Evolutionary conservation across 2,797 vertebrate species (phyloP).

Genomic region (Varecia variegata): DNA sequence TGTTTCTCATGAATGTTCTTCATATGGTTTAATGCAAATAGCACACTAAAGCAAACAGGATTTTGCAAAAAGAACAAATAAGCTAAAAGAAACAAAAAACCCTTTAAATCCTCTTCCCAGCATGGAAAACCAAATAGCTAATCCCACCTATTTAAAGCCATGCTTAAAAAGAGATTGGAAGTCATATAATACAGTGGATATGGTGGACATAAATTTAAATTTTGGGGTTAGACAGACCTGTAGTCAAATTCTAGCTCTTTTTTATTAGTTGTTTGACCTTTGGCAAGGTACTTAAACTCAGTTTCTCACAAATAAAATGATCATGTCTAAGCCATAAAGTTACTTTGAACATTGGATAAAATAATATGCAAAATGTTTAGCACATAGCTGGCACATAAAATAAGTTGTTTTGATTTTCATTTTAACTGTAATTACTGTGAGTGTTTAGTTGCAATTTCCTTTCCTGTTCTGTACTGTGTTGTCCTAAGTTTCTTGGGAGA

Average conservation of each 20-base stretch:
- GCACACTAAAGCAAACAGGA: not conserved
- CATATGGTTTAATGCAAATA: constrained; percentile 42
- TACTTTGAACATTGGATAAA: not conserved
- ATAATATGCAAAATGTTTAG: not conserved
- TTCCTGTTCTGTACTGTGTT: not conserved
- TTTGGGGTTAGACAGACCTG: not conserved
- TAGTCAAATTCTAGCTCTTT: not conserved
- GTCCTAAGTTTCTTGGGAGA: not conserved
- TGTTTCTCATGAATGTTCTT: constrained; percentile 47
- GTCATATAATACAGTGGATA: not conserved
- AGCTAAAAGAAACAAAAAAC: constrained; percentile 6
- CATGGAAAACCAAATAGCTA: not conserved
- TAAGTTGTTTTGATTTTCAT: not conserved
- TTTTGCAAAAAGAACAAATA: constrained; percentile 21
- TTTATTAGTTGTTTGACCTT: not conserved
- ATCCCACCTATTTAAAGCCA: not conserved
- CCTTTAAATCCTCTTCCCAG: not conserved
- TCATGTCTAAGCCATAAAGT: not conserved
- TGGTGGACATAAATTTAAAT: not conserved
- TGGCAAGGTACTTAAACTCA: not conserved
- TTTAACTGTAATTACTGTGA: not conserved
- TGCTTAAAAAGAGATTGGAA: not conserved
- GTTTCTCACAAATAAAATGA: constrained; percentile 37
- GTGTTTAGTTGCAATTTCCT: not conserved
- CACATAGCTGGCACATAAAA: not conserved